Conservation (phyloP, 1,140 invertebrate genomes). For the Tribolium castaneum region DNA sequence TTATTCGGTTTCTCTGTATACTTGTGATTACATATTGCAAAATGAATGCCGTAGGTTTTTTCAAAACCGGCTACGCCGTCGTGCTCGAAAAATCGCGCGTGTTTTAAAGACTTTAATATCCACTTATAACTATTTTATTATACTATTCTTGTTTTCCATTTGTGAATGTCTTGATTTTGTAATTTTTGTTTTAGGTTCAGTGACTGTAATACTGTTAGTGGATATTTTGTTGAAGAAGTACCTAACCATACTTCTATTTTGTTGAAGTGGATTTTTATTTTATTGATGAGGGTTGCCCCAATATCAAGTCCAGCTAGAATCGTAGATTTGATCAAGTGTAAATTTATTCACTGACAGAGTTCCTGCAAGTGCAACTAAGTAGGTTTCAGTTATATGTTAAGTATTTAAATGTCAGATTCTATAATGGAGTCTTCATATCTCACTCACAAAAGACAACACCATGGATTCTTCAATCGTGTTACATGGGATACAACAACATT, state of each 20-base stretch:
- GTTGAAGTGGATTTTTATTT: conserved; percentile 33
- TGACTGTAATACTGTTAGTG: conserved; percentile 34
- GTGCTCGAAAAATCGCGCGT: too few species aligned
- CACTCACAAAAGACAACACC: not conserved
- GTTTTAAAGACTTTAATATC: too few species aligned
- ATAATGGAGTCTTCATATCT: not conserved
- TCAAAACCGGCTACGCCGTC: too few species aligned
- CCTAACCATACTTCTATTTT: conserved; percentile 14
- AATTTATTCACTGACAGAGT: conserved; percentile 28
- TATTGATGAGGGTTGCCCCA: conserved; percentile 21
- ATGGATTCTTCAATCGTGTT: not conserved
- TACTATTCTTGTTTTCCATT: too few species aligned
- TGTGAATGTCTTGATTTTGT: too few species aligned
- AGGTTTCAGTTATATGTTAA: conserved; percentile 2
- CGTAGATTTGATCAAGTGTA: not conserved
- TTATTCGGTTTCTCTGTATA: too few species aligned
- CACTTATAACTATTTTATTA: too few species aligned
- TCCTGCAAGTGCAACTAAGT: conserved; percentile 31
- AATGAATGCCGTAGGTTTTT: too few species aligned
- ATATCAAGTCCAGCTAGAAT: conserved; percentile 9
- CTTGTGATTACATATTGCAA: too few species aligned
- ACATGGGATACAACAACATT: not conserved
- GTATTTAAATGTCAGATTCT: conserved; percentile 9
- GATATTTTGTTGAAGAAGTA: conserved; percentile 32
- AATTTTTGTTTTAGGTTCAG: conserved; percentile 60